These are phyloP conservation scores for Gila orcuttii DNA, from an alignment of 2,113 vertebrate genomes.

Conservation along the genomic window DNA sequence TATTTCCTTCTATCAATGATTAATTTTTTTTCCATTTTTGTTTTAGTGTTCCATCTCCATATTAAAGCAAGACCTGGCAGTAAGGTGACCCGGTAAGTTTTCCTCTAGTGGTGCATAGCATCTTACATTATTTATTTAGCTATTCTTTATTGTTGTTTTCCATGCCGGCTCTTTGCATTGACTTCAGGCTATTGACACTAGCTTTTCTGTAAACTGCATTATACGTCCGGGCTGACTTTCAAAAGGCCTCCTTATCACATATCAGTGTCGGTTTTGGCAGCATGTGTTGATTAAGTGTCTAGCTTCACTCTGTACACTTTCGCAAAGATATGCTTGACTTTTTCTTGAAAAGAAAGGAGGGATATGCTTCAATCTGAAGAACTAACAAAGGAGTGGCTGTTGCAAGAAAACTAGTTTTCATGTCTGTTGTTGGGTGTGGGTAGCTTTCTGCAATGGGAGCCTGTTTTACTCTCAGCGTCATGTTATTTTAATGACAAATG, in stretches of 20 bases:
- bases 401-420: slow-evolving; percentile 27
- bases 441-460: neutral
- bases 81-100: slow-evolving; percentile 48
- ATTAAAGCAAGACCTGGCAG: slow-evolving; percentile 42
- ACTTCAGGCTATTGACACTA: neutral
- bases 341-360: slow-evolving; percentile 9
- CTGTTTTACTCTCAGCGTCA: neutral
- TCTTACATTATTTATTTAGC: neutral
- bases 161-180: neutral
- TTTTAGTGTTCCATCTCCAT: slow-evolving; percentile 55
- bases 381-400: slow-evolving; percentile 27
- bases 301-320: neutral
- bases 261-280: slow-evolving; percentile 1
- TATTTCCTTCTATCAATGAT: neutral
- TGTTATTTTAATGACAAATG: neutral
- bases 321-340: slow-evolving; percentile 5
- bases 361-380: neutral
- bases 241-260: neutral
- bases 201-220: slow-evolving; percentile 18
- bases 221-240: neutral
- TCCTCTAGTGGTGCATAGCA: neutral
- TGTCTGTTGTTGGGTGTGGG: slow-evolving; percentile 22
- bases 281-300: neutral
- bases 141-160: neutral
- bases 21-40: neutral